These are phyloP conservation scores for Liodrosophila aerea DNA, from an alignment of 2,888 invertebrate species.

Conservation along the genomic window DNA sequence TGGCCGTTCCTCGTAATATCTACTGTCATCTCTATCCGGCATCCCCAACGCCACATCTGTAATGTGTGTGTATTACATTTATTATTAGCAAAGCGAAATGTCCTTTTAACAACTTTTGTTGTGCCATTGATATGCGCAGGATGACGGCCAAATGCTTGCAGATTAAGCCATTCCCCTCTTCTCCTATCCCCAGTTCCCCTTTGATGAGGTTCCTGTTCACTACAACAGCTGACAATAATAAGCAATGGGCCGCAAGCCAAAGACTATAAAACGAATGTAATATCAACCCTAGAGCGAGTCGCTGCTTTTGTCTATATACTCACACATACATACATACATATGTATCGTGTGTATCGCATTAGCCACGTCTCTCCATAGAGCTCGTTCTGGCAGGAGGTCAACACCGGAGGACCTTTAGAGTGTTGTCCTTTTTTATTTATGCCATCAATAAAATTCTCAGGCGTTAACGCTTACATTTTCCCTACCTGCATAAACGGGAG, in stretches of 20 bases:
- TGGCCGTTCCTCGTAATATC: not conserved
- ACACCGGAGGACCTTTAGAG: not conserved
- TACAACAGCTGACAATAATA: conserved; percentile 42
- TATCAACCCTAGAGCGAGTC: conserved; percentile 4
- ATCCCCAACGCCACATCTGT: conserved; percentile 13
- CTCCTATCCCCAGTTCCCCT: not conserved
- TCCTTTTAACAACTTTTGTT: conserved; percentile 54
- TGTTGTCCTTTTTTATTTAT: conserved; percentile 44
- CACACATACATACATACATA: not conserved
- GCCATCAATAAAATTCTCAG: conserved; percentile 62
- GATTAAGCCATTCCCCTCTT: conserved; percentile 46
- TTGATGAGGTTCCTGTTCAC: conserved; percentile 1
- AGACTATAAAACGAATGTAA: conserved; percentile 27
- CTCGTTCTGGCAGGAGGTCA: conserved; percentile 8
- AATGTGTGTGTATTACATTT: conserved; percentile 54
- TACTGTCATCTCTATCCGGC: conserved; percentile 1
- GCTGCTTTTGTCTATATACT: not conserved
- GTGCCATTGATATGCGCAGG: conserved; percentile 60
- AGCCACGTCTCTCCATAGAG: conserved; percentile 10
- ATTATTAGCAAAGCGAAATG: conserved; percentile 59
- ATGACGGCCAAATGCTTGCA: conserved; percentile 39
- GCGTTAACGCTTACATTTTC: conserved; percentile 28
- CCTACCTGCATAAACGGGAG: no score
- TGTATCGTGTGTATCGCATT: conserved; percentile 17
- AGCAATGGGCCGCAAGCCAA: conserved; percentile 14